Percentiles rank a stretch among this genome's conserved stretches.
Evolutionary conservation across 1,140 invertebrate genomes (phyloP).

Genomic region (Achatina immaculata): DNA sequence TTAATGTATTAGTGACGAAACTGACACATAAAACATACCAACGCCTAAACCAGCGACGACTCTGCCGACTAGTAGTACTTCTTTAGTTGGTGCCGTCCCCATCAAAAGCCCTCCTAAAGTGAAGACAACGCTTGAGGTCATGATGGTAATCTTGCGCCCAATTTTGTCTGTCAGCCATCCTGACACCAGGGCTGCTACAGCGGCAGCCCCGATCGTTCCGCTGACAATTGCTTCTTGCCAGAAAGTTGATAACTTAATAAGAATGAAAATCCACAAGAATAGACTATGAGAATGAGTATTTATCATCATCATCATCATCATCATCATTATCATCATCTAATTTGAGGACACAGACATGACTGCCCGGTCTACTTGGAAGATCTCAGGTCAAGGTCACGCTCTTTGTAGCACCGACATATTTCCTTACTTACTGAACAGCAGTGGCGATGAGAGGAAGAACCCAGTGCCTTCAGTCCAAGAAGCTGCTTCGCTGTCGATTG

Average conservation of each 20-base stretch:
- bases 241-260: conserved; percentile 44
- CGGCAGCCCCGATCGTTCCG: conserved; percentile 45
- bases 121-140: conserved; percentile 47
- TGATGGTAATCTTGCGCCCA: conserved; percentile 44
- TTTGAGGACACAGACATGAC: too few species aligned
- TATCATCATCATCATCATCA: too few species aligned
- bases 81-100: conserved; percentile 41
- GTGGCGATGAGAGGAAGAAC: too few species aligned
- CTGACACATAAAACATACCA: conserved; percentile 41
- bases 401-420: too few species aligned
- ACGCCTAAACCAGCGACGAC: conserved; percentile 52
- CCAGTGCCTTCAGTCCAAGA: too few species aligned
- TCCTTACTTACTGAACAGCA: too few species aligned
- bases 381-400: too few species aligned
- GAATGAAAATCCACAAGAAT: too few species aligned
- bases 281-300: too few species aligned
- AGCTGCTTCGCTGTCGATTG: too few species aligned
- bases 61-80: conserved; percentile 48
- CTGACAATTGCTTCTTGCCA: conserved; percentile 50
- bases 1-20: background rate
- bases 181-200: conserved; percentile 41
- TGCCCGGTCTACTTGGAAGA: too few species aligned
- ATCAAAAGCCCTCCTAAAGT: conserved; percentile 48
- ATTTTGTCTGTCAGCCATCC: conserved; percentile 46
- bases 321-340: too few species aligned